Percentiles rank a stretch among this genome's conserved stretches.
These are phyloP conservation scores for Synanthedon formicaeformis DNA, from an alignment of 2,888 invertebrate species.

Conservation along the genomic window DNA sequence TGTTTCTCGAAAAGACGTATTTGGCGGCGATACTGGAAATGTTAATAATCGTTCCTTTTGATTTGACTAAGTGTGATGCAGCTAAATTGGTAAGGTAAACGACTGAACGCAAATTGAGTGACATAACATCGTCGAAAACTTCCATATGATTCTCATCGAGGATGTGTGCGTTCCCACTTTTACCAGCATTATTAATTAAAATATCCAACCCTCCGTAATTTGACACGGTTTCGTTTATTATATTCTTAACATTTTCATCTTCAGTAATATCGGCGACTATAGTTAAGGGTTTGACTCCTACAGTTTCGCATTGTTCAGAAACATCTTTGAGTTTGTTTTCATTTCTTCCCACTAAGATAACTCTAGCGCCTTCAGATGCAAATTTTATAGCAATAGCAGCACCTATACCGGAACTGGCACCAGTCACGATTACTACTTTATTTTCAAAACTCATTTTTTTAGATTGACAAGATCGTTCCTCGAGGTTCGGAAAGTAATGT, in stretches of 20 bases:
- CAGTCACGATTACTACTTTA: conserved; percentile 64
- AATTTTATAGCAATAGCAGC: conserved; percentile 71
- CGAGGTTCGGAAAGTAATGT: too few species aligned
- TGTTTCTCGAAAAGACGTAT: not conserved
- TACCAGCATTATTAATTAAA: conserved; percentile 13
- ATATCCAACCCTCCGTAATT: conserved; percentile 10
- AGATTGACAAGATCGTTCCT: too few species aligned
- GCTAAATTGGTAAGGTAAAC: conserved; percentile 13
- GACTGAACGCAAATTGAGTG: conserved; percentile 9
- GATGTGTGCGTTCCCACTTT: conserved; percentile 3
- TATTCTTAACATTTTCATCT: conserved; percentile 8
- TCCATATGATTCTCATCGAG: conserved; percentile 5
- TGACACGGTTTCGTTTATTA: conserved; percentile 9
- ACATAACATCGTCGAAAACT: conserved; percentile 8
- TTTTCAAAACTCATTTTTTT: conserved; percentile 1
- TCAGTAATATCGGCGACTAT: conserved; percentile 11
- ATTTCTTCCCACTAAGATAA: conserved; percentile 74
- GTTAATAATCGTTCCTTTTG: conserved; percentile 31
- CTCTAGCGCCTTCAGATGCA: conserved; percentile 65
- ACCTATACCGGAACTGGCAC: conserved; percentile 77
- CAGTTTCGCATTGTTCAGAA: conserved; percentile 22
- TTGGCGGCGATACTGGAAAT: conserved; percentile 20
- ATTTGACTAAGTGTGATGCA: conserved; percentile 19
- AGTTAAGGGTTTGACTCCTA: conserved; percentile 7
- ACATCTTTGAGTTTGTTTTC: conserved; percentile 70